Percentiles rank a stretch among this genome's conserved stretches.
phyloP scores from a whole-genome alignment of 1,140 invertebrate species.

The Sinonovacula constricta region DNA sequence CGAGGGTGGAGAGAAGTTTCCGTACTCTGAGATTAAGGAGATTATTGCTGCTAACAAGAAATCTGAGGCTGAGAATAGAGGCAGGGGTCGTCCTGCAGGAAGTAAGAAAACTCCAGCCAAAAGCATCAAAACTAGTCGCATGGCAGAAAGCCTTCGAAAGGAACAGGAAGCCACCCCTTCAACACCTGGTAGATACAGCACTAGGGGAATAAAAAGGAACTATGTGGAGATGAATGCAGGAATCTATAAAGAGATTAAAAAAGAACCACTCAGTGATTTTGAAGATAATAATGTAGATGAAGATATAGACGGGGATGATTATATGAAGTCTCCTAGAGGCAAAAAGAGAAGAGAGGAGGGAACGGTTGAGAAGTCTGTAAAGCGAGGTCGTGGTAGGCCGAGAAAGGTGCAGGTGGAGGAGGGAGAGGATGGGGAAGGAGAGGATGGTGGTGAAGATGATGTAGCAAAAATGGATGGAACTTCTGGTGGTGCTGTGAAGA shows the following conservation, averaged over 20 bases:
- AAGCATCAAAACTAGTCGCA: not conserved
- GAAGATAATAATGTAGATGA: conserved; percentile 1
- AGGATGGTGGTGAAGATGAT: not conserved
- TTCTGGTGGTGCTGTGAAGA: too few relatives aligned
- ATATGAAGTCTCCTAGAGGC: not conserved
- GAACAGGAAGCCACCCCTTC: not conserved
- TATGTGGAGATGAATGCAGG: conserved; percentile 38
- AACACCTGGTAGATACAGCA: conserved; percentile 33
- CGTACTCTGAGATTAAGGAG: conserved; percentile 48
- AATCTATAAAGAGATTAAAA: conserved; percentile 2
- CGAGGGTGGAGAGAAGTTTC: conserved; percentile 26
- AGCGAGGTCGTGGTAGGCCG: not conserved
- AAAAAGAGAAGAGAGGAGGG: not conserved
- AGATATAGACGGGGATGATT: not conserved
- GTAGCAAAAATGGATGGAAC: too few relatives aligned
- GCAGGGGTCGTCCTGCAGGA: conserved; percentile 5
- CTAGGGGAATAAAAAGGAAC: conserved; percentile 37
- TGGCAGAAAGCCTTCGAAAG: not conserved
- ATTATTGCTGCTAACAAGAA: conserved; percentile 40
- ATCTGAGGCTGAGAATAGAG: conserved; percentile 27
- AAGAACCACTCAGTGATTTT: conserved; percentile 12
- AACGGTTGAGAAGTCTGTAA: not conserved
- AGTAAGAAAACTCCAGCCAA: conserved; percentile 19
- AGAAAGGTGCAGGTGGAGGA: not conserved
- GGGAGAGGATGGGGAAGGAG: not conserved